These are phyloP conservation scores for Trichogramma pretiosum DNA, from an alignment of 1,140 invertebrate genomes.

Conservation along the genomic window DNA sequence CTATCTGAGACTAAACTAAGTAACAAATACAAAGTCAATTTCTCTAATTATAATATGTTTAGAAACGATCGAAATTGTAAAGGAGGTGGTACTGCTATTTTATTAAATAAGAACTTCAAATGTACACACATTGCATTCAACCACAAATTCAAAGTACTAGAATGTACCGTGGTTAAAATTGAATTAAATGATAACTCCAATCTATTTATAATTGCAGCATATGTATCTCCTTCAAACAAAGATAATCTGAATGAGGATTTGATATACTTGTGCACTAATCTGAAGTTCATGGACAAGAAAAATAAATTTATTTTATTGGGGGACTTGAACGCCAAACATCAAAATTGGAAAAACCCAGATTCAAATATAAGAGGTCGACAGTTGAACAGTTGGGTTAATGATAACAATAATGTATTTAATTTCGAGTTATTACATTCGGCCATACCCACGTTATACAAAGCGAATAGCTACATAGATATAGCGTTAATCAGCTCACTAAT, in stretches of 20 bases:
- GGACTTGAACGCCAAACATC: slow-evolving; percentile 1
- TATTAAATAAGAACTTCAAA: slow-evolving; percentile 17
- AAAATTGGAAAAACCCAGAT: neutral
- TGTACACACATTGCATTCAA: slow-evolving; percentile 4
- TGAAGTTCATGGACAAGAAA: slow-evolving; percentile 1
- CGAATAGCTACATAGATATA: slow-evolving; percentile 14
- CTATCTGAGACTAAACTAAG: no score
- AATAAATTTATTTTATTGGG: slow-evolving; percentile 11
- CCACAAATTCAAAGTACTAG: slow-evolving; percentile 1
- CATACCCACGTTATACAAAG: neutral
- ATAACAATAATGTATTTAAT: neutral
- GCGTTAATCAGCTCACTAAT: neutral
- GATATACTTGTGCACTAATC: neutral
- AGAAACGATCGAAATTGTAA: slow-evolving; percentile 18
- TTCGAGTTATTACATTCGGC: neutral
- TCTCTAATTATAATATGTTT: no score
- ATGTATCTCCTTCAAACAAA: neutral
- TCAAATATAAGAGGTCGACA: neutral
- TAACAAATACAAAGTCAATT: no score
- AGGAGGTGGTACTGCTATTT: slow-evolving; percentile 19
- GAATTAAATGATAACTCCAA: slow-evolving; percentile 2
- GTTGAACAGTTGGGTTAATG: neutral
- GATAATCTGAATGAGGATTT: neutral
- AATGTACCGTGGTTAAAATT: slow-evolving; percentile 13
- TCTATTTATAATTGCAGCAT: slow-evolving; percentile 12